Base-by-base conservation (phyloP, 2,113 vertebrate genomes). In the Strigops habroptila region DNA sequence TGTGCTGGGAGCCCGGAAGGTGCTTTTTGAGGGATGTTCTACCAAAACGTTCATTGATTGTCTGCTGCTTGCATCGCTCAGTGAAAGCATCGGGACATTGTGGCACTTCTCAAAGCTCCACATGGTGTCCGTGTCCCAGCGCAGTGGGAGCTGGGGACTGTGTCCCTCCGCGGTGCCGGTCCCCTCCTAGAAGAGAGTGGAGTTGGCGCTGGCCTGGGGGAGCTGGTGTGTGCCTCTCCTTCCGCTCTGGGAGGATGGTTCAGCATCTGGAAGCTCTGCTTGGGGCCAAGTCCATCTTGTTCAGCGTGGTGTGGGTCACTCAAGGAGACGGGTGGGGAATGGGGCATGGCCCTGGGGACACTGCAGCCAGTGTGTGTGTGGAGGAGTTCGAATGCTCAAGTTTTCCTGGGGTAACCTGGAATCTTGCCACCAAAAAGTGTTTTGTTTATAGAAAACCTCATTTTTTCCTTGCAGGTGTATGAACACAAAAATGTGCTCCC, bases 51-150 rank as follows among this genome's bases (percentile, higher is more conserved):
- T 3, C 4, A 11, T 53, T 64, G 24, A 24, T 69, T 65, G 25
- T 11, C 25, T 25, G 86, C 39, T 75, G 51, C 27, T 76, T 5
- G 1, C 23, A 18, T 43, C 0, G 1, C 31, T 75, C 0, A 0
- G 14, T 44, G 55, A 22, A 74, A 74, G 22, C 0, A 1, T 49
- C 62, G 25, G 30, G 62, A 55, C 8, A 0, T 1, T 46, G 28
- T 69, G 49, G 44, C 46, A 22, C 37, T 43, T 52, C 68, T 71
- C 33, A 68, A 52, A 82, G 23, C 28, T 25, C 30, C 57, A 11
- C 19, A 4, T 0, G 1, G 15, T 39, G 51, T 39, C 53, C 49
- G 35, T 49, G 46, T 46, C 33, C 31, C 15, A n/a, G 9, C 79
- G 80, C 76, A 41, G 51, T 51, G 46, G 65, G 33, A 68, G 4